A percentile compares a stretch with the other conserved stretches of the same genome.
Evolutionary conservation across 1,140 invertebrate species (phyloP).

Genomic region (Temnothorax nylanderi): DNA sequence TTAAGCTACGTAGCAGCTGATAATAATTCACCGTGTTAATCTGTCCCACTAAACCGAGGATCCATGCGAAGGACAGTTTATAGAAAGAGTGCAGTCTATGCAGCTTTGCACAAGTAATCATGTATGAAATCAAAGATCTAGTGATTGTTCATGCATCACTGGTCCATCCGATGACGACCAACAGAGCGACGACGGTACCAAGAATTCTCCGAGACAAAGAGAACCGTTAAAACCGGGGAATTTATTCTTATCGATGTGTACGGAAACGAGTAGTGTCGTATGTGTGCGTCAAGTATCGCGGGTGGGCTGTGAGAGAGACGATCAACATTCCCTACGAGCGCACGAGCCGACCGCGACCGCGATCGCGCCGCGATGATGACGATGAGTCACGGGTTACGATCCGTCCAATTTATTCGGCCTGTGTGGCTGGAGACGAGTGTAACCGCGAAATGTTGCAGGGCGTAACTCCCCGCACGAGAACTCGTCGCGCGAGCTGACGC

Average conservation of each 20-base stretch:
- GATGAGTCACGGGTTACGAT: conserved; percentile 61
- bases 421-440: conserved; percentile 36
- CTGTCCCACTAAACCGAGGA: conserved; percentile 22
- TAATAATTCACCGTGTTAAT: conserved; percentile 24
- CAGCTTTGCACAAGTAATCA: neutral
- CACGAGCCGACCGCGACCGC: neutral
- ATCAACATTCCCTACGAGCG: neutral
- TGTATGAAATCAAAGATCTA: conserved; percentile 22
- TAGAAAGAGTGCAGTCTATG: neutral
- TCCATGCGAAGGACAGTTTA: neutral
- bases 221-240: neutral
- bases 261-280: neutral
- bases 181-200: neutral
- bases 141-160: neutral
- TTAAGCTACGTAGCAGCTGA: neutral
- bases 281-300: neutral
- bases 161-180: no score
- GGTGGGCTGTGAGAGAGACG: neutral
- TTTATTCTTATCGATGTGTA: neutral
- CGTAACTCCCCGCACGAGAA: conserved; percentile 76
- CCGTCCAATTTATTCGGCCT: conserved; percentile 57
- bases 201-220: neutral
- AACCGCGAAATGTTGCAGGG: conserved; percentile 64
- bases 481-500: conserved; percentile 76
- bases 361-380: neutral